phyloP scores from a whole-genome alignment of 2,113 vertebrate genomes.

The Ia io region DNA sequence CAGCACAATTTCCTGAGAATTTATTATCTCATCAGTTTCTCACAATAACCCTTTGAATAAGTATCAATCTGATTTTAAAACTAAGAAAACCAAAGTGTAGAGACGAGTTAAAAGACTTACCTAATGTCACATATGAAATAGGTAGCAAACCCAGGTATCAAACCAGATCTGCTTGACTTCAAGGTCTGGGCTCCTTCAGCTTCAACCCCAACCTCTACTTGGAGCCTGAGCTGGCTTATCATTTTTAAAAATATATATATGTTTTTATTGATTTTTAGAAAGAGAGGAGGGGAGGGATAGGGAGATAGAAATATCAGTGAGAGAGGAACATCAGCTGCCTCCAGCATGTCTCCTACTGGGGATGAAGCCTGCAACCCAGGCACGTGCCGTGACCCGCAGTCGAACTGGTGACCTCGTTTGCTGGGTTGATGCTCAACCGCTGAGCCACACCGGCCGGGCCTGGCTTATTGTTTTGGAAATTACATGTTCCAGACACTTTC shows the following conservation, averaged over 20 bases:
- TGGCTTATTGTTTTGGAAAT: background rate
- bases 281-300: too few relatives aligned
- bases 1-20: background rate
- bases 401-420: too few relatives aligned
- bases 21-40: background rate
- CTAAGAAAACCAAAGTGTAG: background rate
- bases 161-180: background rate
- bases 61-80: background rate
- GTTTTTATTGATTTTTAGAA: too few relatives aligned
- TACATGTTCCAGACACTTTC: background rate
- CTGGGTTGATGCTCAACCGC: too few relatives aligned
- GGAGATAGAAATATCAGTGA: too few relatives aligned
- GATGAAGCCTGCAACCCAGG: too few relatives aligned
- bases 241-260: too few relatives aligned
- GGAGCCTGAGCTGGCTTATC: background rate
- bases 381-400: too few relatives aligned
- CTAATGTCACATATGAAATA: accelerated
- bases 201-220: background rate
- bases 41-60: background rate
- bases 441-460: too few relatives aligned
- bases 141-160: background rate
- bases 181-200: background rate
- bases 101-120: background rate
- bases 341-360: too few relatives aligned
- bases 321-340: too few relatives aligned